Conservation (phyloP, 2,113 vertebrate genomes). For the Antigone vipio region DNA sequence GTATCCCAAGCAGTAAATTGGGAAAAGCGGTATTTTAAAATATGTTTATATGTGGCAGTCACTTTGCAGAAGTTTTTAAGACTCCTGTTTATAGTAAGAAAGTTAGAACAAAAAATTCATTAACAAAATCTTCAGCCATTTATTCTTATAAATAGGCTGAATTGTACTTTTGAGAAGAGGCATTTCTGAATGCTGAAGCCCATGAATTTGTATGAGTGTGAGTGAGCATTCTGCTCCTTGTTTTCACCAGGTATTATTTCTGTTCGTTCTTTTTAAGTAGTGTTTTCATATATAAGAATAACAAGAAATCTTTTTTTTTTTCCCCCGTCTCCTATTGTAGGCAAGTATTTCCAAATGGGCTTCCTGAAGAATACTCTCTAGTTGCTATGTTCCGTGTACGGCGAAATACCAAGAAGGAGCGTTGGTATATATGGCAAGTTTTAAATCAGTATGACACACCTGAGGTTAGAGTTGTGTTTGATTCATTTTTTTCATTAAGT, state of each 20-base stretch:
- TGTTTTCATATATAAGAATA: not conserved
- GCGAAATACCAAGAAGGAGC: constrained; percentile 89
- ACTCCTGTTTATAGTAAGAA: not conserved
- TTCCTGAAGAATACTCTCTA: constrained; percentile 88
- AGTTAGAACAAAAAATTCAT: not conserved
- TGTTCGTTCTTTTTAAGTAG: not conserved
- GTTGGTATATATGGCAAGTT: constrained; percentile 94
- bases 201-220: not conserved
- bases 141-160: not conserved
- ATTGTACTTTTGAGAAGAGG: not conserved
- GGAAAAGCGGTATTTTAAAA: not conserved
- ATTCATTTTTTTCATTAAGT: not conserved
- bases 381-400: constrained; percentile 85
- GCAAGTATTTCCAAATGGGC: constrained; percentile 85
- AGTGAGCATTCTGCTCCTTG: not conserved
- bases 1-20: not conserved
- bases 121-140: not conserved
- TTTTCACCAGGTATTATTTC: not conserved
- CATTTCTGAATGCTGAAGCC: not conserved
- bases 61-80: not conserved
- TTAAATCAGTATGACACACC: constrained; percentile 82
- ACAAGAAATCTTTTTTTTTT: not conserved
- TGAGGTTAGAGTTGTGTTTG: constrained; percentile 78
- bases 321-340: constrained; percentile 59
- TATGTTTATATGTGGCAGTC: not conserved